These are phyloP conservation scores for Drosophila pectinifera DNA, from an alignment of 1,140 invertebrate species.

Conservation along the genomic window DNA sequence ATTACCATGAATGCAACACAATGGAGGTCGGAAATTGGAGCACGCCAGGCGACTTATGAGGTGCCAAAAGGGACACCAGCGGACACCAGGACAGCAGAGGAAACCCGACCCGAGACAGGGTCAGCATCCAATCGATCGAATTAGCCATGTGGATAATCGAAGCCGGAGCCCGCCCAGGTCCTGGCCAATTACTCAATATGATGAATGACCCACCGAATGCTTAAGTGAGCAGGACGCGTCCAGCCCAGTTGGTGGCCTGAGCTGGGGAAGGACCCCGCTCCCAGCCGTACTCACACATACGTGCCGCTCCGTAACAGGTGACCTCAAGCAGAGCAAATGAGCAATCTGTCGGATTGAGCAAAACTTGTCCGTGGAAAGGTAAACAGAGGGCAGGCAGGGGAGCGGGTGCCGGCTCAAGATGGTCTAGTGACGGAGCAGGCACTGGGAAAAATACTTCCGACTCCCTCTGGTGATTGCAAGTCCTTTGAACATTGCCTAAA, in stretches of 20 bases:
- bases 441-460: background rate
- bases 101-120: constrained; percentile 8
- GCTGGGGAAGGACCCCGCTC: background rate
- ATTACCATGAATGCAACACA: background rate
- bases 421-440: background rate
- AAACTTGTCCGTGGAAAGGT: constrained; percentile 35
- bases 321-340: constrained; percentile 59
- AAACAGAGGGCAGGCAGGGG: constrained; percentile 5
- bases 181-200: constrained; percentile 53
- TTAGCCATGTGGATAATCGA: constrained; percentile 49
- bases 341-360: constrained; percentile 51
- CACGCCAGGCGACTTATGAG: background rate
- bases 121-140: constrained; percentile 22
- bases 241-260: background rate
- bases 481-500: no score
- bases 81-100: background rate
- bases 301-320: constrained; percentile 37
- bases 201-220: constrained; percentile 33
- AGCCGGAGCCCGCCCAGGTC: constrained; percentile 4
- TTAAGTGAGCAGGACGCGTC: constrained; percentile 20
- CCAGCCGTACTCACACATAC: background rate
- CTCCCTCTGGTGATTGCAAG: no score
- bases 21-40: background rate
- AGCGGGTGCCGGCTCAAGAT: background rate
- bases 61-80: background rate